Conservation (phyloP, 2,797 vertebrate species). For the Falco rusticolus region DNA sequence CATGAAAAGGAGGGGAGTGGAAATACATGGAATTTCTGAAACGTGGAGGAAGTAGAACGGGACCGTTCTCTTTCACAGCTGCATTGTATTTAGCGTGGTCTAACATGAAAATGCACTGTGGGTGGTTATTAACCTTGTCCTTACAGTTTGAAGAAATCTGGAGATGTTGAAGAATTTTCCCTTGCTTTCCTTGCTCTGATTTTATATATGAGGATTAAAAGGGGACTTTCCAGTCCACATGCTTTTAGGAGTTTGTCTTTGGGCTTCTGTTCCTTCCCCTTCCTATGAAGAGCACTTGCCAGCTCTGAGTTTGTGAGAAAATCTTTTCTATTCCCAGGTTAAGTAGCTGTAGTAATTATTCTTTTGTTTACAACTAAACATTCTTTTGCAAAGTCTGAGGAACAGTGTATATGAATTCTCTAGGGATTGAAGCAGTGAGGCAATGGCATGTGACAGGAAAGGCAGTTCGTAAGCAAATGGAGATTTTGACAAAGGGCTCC, state of each 20-base stretch:
- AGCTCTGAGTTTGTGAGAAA: conserved; percentile 27
- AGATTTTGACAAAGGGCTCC: not conserved
- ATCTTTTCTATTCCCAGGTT: not conserved
- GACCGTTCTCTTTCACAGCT: not conserved
- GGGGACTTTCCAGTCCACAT: not conserved
- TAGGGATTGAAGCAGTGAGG: not conserved
- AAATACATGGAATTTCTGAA: not conserved
- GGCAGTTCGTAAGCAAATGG: not conserved
- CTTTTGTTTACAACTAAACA: conserved; percentile 11
- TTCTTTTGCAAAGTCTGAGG: conserved; percentile 4
- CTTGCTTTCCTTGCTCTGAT: not conserved
- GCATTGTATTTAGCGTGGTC: not conserved
- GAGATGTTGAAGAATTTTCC: not conserved
- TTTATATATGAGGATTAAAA: not conserved
- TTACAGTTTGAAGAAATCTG: not conserved
- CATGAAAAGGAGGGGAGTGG: not conserved
- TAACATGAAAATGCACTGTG: not conserved
- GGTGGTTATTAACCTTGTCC: not conserved
- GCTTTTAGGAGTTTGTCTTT: not conserved
- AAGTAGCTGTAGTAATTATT: conserved; percentile 23
- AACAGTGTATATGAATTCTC: not conserved
- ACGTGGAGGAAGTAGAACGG: not conserved
- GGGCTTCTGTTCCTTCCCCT: not conserved
- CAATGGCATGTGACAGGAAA: not conserved
- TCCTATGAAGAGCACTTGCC: not conserved